Evolutionary conservation across 1,140 invertebrate species (phyloP).

Genomic region (Portunus trituberculatus): DNA sequence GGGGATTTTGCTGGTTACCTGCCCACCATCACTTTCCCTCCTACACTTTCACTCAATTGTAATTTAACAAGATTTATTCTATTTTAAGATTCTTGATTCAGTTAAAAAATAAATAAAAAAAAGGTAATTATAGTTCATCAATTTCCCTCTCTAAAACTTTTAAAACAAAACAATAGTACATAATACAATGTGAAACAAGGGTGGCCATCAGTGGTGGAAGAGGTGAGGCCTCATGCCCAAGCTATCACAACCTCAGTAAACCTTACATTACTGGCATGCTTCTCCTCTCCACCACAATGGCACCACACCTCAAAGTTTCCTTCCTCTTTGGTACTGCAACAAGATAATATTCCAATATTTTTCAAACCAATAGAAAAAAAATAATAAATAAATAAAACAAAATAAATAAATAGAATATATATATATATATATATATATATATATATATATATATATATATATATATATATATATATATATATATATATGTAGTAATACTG

Average conservation of each 20-base stretch:
- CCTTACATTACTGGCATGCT: neutral
- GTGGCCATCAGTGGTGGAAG: neutral
- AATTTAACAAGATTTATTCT: neutral
- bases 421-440: neutral
- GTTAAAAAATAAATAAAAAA: too few relatives aligned
- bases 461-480: neutral
- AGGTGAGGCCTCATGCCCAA: neutral
- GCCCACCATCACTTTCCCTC: neutral
- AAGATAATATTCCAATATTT: neutral
- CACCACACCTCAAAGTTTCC: neutral
- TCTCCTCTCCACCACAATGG: neutral
- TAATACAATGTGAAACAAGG: neutral
- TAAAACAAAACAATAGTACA: neutral
- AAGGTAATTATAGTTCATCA: neutral
- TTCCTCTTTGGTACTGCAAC: neutral
- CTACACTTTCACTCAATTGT: conserved; percentile 13
- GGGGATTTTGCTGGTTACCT: conserved; percentile 58
- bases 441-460: neutral
- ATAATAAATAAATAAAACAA: neutral
- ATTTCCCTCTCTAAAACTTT: neutral
- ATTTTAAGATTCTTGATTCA: neutral
- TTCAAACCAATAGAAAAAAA: neutral
- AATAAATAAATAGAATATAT: neutral
- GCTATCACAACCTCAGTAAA: conserved; percentile 10
- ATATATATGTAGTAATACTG: neutral